Conservation (phyloP, 2,888 invertebrate genomes). For the Andrena praecox region DNA sequence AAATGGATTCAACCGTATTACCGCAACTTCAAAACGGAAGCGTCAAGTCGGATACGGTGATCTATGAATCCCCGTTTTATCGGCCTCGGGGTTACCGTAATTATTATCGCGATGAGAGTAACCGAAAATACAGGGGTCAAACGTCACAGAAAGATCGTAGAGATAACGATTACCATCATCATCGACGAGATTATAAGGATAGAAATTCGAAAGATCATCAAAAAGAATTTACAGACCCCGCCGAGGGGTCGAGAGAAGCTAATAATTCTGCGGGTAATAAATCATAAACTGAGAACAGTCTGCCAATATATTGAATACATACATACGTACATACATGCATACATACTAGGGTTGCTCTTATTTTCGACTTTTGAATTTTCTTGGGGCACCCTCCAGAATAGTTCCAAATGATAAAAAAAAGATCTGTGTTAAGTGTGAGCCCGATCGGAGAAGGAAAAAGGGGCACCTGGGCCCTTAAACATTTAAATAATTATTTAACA, state of each 20-base stretch:
- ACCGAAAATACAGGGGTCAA: conserved; percentile 79
- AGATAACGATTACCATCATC: conserved; percentile 71
- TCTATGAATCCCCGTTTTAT: conserved; percentile 75
- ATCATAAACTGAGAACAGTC: conserved; percentile 38
- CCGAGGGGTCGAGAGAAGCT: conserved; percentile 52
- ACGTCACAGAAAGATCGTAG: conserved; percentile 78
- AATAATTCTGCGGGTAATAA: conserved; percentile 52
- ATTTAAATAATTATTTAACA: too few relatives aligned
- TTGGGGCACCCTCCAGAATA: too few relatives aligned
- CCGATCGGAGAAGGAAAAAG: too few relatives aligned
- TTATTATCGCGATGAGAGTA: conserved; percentile 77
- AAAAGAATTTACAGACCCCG: conserved; percentile 62
- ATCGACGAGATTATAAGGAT: conserved; percentile 66
- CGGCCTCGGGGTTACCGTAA: conserved; percentile 78
- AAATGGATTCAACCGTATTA: conserved; percentile 74
- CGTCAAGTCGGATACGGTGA: conserved; percentile 70
- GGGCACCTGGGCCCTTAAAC: too few relatives aligned
- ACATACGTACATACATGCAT: too few relatives aligned
- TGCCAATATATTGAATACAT: conserved; percentile 15
- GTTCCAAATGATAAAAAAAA: too few relatives aligned
- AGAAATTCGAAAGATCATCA: conserved; percentile 64
- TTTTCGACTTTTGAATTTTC: too few relatives aligned
- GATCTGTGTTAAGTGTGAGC: too few relatives aligned
- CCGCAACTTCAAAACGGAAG: conserved; percentile 80
- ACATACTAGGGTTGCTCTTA: too few relatives aligned